Evolutionary conservation across 2,888 invertebrate genomes (phyloP), one percentile per base, ranked within the genome.

Genomic region (Caenorhabditis panamensis): DNA sequence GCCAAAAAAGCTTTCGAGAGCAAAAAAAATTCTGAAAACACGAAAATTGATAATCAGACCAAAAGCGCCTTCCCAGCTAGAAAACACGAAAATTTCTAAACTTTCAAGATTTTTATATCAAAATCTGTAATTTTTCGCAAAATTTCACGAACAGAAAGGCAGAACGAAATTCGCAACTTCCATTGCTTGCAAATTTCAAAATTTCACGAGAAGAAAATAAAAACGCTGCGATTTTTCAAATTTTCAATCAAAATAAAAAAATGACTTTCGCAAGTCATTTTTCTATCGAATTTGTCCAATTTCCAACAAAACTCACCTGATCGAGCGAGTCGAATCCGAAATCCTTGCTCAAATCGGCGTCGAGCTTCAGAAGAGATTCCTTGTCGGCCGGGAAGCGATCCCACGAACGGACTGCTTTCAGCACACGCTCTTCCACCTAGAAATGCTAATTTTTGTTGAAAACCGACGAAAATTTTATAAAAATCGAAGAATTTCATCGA

Each of bases 351-450:
- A 87, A 82, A 31, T 81, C 72, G 18, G 85, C 85, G 20, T 86
- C 86, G 18, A 87, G 54, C 28, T 75, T 85, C 44, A 86, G 49
- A 31, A 73, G 79, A n/a, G 71, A 28, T 44, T 81, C 85, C 54
- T 87, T 87, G 68, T 87, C 87, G n/a, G 83, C 85, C 24, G 90
- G 90, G 77, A 90, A 90, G 44, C 90, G 86, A 73, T 90, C 90
- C 90, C 90, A 90, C 11, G 88, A 85, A 22, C 88, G 87, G 20
- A 90, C 84, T 0, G 90, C 89, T 64, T 90, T 90, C 73, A 90
- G 63, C n/a, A 90, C 88, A 20, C 89, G 86, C 22, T 88, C 80
- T 58, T 89, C 88, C 16, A 88, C 89, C 89, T 89, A 24, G 16
- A 26, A 53, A 53, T 41, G 24, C 11, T 26, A 26, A 2, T 41